Conservation (phyloP, 2,888 invertebrate genomes). For the Erpobdella octoculata region DNA sequence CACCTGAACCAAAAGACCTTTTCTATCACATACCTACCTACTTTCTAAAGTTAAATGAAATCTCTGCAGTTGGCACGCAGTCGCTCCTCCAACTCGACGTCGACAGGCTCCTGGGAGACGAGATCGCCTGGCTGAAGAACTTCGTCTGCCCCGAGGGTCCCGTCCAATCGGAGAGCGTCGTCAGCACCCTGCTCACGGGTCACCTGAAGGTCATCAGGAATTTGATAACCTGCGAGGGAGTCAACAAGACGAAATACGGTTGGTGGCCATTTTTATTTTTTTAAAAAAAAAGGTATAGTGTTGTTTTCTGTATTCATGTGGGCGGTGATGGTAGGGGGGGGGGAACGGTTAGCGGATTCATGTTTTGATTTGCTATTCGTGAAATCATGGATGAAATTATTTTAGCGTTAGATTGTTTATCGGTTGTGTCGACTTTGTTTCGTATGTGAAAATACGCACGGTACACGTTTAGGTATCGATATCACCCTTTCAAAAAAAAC, state of each 20-base stretch:
- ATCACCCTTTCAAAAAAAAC: too few relatives aligned
- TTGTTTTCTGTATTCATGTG: background rate
- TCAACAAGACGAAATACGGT: slow-evolving; percentile 43
- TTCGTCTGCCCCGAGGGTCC: slow-evolving; percentile 45
- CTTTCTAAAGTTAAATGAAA: too few relatives aligned
- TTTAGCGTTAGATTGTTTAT: too few relatives aligned
- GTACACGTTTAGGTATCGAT: too few relatives aligned
- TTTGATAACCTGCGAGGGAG: slow-evolving; percentile 52
- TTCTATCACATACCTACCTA: too few relatives aligned
- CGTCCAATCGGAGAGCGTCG: slow-evolving; percentile 48
- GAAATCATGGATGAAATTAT: too few relatives aligned
- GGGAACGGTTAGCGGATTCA: too few relatives aligned
- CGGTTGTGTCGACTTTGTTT: too few relatives aligned
- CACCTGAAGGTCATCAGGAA: slow-evolving; percentile 53
- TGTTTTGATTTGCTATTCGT: too few relatives aligned
- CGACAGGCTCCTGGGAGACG: slow-evolving; percentile 53
- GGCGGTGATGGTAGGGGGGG: background rate
- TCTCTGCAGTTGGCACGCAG: slow-evolving; percentile 45
- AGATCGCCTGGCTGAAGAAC: slow-evolving; percentile 53
- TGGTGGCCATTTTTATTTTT: background rate
- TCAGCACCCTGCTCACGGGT: slow-evolving; percentile 54
- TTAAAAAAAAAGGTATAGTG: background rate
- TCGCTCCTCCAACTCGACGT: slow-evolving; percentile 47
- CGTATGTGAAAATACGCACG: too few relatives aligned
- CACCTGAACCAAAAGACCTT: too few relatives aligned